Base-by-base conservation (phyloP, 2,888 invertebrate species). In the Tinea semifulvella region DNA sequence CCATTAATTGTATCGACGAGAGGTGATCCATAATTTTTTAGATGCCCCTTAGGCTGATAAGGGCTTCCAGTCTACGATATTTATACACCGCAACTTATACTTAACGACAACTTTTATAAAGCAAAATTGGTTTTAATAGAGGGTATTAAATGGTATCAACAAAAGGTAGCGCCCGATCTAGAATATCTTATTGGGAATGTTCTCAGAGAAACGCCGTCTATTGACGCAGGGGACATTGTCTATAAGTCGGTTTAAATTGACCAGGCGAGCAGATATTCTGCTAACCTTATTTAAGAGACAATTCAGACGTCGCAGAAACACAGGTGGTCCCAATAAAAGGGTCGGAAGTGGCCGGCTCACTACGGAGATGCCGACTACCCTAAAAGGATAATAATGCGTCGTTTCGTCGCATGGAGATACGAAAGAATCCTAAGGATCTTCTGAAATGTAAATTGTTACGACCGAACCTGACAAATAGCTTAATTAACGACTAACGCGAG, bases 321-420 rank as follows among this genome's bases (percentile, higher is more conserved):
- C 73, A 73, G 79, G 79, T 79, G 79, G 76, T 73, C 75, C 70
- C 65, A 72, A 76, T 75, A 76, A 76, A 74, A 73, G 77, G 72
- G 71, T 68, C 68, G 60, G 64, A 60, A 61, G 63, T 64, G 64
- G 57, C 57, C 60, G 62, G 61, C 65, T 63, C 60, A 65, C 56
- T 68, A 65, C 58, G 64, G 60, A 68, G 71, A 74, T 67, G 76
- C 77, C 79, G 77, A 72, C 65, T 58, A 73, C 77, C 80, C 77
- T 80, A 80, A 79, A 80, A 73, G 80, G 80, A 76, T 73, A 79
- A 80, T 79, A 80, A 79, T 80, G 73, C 76, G 73, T 71, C 77
- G 76, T 77, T 75, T 60, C 65, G 65, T 62, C 68, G 65, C 64
- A 62, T 60, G 54, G 59, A 61, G 60, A 57, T 58, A 56, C 56